Evolutionary conservation across 2,888 invertebrate species (phyloP), one percentile per base, ranked within the genome.

Genomic region (Tupiocoris notatus): DNA sequence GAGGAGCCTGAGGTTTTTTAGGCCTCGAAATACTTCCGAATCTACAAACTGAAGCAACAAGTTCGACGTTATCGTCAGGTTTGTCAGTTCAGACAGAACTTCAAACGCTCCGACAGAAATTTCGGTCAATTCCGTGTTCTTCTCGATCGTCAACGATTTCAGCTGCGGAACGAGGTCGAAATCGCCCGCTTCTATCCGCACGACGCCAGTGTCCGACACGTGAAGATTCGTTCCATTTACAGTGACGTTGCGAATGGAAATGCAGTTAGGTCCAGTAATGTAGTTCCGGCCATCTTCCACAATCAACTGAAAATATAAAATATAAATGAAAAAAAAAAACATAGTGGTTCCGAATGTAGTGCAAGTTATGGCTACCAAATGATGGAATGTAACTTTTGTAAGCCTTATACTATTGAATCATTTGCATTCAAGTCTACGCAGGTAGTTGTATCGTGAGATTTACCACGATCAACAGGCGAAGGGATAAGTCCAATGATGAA

Each of bases 51-150:
- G 83, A 1, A 89, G 82, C 9, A 84, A 83, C 1, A 85, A 84
- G 80, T 88, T 89, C 80, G 86, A 87, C 0, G 87, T 87, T 80
- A 89, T 86, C 0, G 88, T 87, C 9, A 89, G 81, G 67, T 87
- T 86, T 61, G 84, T 82, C 23, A 89, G 81, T 18, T 84, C 84
- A 0, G 82, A 84, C 79, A 89, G 82, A 77, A 87, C 86, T 18
- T 82, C 81, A 80, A 89, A 89, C 0, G 84, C 81, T 6, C 87
- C 86, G 0, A 86, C 84, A 79, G 86, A 84, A 22, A 89, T 84
- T 68, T 83, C 82, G 16, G 80, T 83, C n/a, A 89, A 82, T 68
- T 71, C 61, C 2, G 58, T 16, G 71, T 78, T 78, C 65, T 66
- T 70, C 20, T 71, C 70, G 20, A 78, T 68, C 12, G 54, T 64